These are phyloP conservation scores for Nannoperca australis DNA, from an alignment of 2,797 vertebrate genomes.

Conservation along the genomic window DNA sequence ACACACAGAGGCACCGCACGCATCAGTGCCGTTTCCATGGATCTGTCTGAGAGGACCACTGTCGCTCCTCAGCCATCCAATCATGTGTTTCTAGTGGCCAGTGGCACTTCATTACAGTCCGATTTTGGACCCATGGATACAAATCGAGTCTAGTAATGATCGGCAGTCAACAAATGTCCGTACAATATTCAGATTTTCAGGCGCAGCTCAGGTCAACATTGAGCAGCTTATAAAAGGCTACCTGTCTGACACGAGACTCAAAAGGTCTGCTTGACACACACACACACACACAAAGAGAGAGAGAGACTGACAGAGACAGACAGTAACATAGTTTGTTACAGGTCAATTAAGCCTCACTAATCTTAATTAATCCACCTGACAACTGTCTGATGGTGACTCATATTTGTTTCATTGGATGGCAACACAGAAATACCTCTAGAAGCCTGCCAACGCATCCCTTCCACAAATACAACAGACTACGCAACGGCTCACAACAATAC, in stretches of 20 bases:
- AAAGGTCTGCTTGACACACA: constrained; percentile 55
- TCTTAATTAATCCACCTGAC: constrained; percentile 18
- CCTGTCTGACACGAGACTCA: constrained; percentile 54
- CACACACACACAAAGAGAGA: neutral
- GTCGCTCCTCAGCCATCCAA: constrained; percentile 21
- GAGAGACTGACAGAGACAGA: neutral
- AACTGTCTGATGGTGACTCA: constrained; percentile 1
- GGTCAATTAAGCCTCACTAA: constrained; percentile 10
- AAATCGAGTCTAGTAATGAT: neutral
- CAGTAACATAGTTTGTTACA: constrained; percentile 14
- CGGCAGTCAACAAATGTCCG: neutral
- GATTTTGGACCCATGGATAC: neutral
- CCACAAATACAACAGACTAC: constrained; percentile 41
- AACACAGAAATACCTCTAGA: constrained; percentile 21
- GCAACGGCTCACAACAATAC: constrained; percentile 37
- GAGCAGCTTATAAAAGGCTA: constrained; percentile 10
- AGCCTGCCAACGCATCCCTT: constrained; percentile 27
- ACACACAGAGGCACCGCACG: constrained; percentile 1
- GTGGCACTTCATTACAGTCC: constrained; percentile 14
- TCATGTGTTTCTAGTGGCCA: constrained; percentile 28
- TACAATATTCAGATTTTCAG: rapidly evolving
- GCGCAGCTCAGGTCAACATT: constrained; percentile 1
- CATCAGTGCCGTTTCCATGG: constrained; percentile 49
- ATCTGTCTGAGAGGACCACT: constrained; percentile 19
- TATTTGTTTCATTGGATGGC: constrained; percentile 27